Evolutionary conservation across 2,797 vertebrate species (phyloP), one percentile per base, ranked within the genome.

Genomic region (Notolepis coatsorum): DNA sequence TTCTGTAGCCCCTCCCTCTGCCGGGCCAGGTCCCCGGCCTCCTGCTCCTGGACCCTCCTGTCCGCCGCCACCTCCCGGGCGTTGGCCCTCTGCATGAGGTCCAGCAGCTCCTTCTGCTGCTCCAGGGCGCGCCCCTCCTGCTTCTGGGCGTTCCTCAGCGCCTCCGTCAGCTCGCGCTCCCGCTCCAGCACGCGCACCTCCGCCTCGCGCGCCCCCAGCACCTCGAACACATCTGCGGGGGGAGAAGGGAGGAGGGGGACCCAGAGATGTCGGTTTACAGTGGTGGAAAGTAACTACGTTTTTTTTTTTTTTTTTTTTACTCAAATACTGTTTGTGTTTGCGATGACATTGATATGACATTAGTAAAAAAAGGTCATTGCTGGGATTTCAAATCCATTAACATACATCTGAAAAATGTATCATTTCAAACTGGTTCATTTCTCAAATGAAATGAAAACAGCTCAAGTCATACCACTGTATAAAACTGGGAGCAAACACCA

Each of bases 81-180:
- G 63, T 87, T 72, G 2, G 55, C 74, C 4, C 66, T 54, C 9
- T 71, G 73, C 56, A 89, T 65, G 71, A 75, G 82, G 64, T 92
- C 85, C 0, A 92, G 73, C 25, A 92, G 81, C 65, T 91, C 86
- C 61, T 84, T 82, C 82, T 92, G 92, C 42, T 87, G 80, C 64
- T 91, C 82, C 82, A 92, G 77, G 24, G 91, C 88, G 6, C 63
- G 74, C 1, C 84, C 87, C 62, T 92, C 91, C 73, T 91, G 87
- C 70, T 72, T 89, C 77, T 92, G 92, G 0, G 82, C 79, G 23
- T 82, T 84, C 52, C 91, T 87, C 52, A 93, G 61, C 20, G 91
- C 88, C 58, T 91, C 91, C 0, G 88, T 88, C 60, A 92, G 76
- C 71, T 92, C 89, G 10, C 46, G 71, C 58, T 91, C 90, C 38